Base-by-base conservation (phyloP, 2,888 invertebrate species). In the Halocaridina rubra region DNA sequence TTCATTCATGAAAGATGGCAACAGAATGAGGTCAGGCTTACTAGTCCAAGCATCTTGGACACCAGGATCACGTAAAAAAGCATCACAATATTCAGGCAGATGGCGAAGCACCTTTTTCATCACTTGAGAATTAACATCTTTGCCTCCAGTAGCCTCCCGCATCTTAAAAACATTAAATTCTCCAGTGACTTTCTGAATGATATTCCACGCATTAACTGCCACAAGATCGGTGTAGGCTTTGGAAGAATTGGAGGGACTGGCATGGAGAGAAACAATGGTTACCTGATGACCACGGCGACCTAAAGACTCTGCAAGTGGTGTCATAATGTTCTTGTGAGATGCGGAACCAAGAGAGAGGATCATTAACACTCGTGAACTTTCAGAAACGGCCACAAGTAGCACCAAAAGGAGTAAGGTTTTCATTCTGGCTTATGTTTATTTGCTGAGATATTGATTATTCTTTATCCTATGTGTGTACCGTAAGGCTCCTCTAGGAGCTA, bases 1-100 rank as follows among this genome's bases (percentile, higher is more conserved):
- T 88, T 93, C 93, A 88, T 91, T 92, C 27, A 92, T 89, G 88
- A 92, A 92, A 61, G 92, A 90, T 88, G 93, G 93, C 1, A 92
- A 90, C 7, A 93, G 91, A 1, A 93, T 91, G 10, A 93, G 89
- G 88, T 93, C 93, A 80, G 86, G 86, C 46, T 81, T 80, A 16
- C 19, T 53, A 4, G 22, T 7, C 88, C 88, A 88, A 5, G 84
- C 86, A 16, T 16, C 72, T 46, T 84, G 80, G 3, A 88, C 71
- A 8, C 74, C 80, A 4, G 88, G 84, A 64, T 88, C 88, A 33
- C 81, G 82, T 53, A 88, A 75, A 39, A 88, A 88, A 32, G 84
- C 81, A 39, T 88, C 88, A 27, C 88, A 88, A 64, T 88, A 88
- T 53, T 81, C 84, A 16, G 84, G 86, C 71, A 88, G 79, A 64